phyloP scores from a whole-genome alignment of 2,797 vertebrate genomes.

The Lacerta bilineata region DNA sequence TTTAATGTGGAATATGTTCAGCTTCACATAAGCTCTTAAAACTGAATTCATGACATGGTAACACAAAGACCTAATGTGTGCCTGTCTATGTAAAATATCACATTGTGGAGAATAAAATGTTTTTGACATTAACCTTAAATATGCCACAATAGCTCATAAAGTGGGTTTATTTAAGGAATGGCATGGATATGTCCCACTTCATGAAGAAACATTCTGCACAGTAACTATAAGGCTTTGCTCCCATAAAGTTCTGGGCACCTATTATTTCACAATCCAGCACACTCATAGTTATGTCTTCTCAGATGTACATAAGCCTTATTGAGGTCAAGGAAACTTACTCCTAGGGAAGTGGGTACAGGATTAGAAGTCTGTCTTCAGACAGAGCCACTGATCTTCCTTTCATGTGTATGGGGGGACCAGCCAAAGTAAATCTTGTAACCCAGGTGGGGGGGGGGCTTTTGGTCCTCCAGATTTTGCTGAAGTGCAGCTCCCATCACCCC shows the following conservation, averaged over 20 bases:
- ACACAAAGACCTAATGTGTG: background rate
- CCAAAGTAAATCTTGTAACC: too few species aligned
- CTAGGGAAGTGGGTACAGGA: too few species aligned
- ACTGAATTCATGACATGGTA: background rate
- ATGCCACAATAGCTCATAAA: background rate
- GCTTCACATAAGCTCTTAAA: background rate
- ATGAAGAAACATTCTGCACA: background rate
- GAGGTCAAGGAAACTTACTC: too few species aligned
- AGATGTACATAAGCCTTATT: too few species aligned
- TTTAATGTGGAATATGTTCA: background rate
- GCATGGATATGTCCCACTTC: background rate
- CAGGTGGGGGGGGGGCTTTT: too few species aligned
- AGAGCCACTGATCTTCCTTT: background rate
- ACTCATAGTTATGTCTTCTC: too few species aligned
- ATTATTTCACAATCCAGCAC: background rate
- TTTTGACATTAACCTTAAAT: background rate
- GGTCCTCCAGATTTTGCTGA: too few species aligned
- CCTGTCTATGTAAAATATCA: background rate
- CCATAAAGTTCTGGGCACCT: background rate
- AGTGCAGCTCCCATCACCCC: too few species aligned
- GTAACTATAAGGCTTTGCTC: background rate
- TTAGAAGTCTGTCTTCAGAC: too few species aligned
- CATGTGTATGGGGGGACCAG: too few species aligned
- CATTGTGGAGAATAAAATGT: background rate
- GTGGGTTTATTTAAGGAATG: background rate